Conservation (phyloP, 2,113 vertebrate genomes). For the Rhodinocichla rosea region DNA sequence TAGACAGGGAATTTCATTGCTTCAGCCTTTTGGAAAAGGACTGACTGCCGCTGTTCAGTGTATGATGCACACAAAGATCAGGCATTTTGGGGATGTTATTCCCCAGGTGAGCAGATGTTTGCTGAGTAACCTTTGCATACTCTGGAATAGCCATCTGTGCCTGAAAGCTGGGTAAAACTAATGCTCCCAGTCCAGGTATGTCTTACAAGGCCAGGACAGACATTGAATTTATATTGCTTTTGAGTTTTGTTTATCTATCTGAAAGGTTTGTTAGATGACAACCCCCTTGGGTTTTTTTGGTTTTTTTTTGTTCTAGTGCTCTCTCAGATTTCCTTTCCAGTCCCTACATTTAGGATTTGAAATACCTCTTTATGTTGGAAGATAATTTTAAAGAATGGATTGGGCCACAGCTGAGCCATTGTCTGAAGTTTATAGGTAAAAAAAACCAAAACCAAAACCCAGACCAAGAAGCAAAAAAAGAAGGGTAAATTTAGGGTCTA, state of each 20-base stretch:
- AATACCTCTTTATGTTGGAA: not conserved
- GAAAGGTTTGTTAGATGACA: not conserved
- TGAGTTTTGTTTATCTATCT: not conserved
- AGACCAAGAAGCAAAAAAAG: not conserved
- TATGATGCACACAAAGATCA: not conserved
- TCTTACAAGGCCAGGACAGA: not conserved
- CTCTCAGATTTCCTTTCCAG: not conserved
- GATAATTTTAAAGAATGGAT: not conserved
- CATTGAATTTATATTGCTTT: not conserved
- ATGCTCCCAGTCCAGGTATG: not conserved
- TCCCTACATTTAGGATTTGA: not conserved
- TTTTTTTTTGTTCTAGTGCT: not conserved
- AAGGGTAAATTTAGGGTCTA: not conserved
- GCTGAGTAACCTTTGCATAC: not conserved
- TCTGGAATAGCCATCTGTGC: not conserved
- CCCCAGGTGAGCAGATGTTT: not conserved
- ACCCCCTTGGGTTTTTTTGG: accelerated
- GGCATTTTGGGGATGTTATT: accelerated
- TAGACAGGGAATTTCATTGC: not conserved
- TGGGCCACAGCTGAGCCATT: not conserved
- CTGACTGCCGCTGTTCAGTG: not conserved
- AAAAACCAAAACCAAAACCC: not conserved
- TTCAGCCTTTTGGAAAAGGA: not conserved
- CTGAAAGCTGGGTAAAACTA: not conserved
- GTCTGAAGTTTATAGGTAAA: not conserved